Evolutionary conservation across 2,113 vertebrate genomes (phyloP).

Genomic region (Calypte anna): DNA sequence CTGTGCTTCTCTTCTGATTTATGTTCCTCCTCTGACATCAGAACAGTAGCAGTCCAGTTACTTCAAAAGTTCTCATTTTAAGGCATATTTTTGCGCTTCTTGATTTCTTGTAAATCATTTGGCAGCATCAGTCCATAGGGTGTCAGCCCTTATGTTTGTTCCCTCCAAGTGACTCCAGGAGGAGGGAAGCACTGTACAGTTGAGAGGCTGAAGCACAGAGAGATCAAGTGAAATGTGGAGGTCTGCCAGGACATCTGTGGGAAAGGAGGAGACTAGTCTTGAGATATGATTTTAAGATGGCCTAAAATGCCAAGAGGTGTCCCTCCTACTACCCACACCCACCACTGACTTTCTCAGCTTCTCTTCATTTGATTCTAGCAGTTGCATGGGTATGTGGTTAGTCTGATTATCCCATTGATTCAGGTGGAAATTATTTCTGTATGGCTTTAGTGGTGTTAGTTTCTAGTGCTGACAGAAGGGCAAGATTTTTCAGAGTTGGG

Average conservation of each 20-base stretch:
- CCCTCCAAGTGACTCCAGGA: background rate
- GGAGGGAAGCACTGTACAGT: background rate
- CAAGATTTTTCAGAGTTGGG: background rate
- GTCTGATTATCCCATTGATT: background rate
- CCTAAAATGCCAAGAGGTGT: background rate
- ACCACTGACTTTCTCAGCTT: background rate
- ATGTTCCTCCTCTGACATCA: background rate
- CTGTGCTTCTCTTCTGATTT: background rate
- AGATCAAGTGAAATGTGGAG: background rate
- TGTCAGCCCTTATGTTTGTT: background rate
- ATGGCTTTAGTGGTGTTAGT: background rate
- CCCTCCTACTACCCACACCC: background rate
- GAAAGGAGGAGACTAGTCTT: background rate
- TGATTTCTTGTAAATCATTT: background rate
- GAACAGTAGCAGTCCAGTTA: background rate
- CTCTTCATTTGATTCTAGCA: background rate
- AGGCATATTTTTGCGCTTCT: background rate
- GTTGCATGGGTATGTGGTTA: background rate
- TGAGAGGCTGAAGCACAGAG: background rate
- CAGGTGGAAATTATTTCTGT: background rate
- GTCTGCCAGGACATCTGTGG: background rate
- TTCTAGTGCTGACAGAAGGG: background rate
- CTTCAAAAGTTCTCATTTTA: background rate
- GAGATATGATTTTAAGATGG: background rate
- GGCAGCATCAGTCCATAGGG: accelerated